Evolutionary conservation across 2,888 invertebrate species (phyloP).

Genomic region (Meloe dianella): DNA sequence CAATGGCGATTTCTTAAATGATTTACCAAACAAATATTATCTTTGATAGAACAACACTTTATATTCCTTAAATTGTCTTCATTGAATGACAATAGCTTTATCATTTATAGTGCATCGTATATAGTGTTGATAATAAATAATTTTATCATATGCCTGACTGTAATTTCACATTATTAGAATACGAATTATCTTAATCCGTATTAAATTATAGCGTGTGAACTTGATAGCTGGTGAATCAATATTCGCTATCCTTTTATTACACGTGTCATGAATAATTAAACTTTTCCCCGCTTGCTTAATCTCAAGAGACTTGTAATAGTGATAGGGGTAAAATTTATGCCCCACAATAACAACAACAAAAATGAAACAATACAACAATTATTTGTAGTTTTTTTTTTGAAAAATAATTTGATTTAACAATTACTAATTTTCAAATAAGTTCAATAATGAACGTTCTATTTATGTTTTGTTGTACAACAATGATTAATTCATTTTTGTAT

Average conservation of each 20-base stretch:
- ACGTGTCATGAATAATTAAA: slow-evolving; percentile 9
- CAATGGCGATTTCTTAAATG: background rate
- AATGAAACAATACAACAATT: background rate
- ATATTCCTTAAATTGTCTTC: background rate
- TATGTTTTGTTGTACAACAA: background rate
- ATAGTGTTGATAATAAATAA: slow-evolving; percentile 2
- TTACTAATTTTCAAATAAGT: background rate
- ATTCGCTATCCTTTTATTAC: slow-evolving; percentile 10
- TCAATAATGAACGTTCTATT: background rate
- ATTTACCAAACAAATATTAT: background rate
- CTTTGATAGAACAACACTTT: background rate
- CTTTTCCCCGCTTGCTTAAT: background rate
- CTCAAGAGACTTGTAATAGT: slow-evolving; percentile 3
- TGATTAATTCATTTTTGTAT: background rate
- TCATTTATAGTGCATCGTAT: background rate
- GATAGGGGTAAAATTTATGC: background rate
- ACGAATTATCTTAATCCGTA: slow-evolving; percentile 11
- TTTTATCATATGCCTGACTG: slow-evolving; percentile 1
- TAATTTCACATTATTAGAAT: slow-evolving; percentile 9
- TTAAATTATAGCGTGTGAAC: slow-evolving; percentile 12
- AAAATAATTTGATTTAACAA: too few species aligned
- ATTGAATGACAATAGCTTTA: background rate
- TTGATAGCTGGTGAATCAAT: slow-evolving; percentile 9
- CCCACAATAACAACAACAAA: background rate
- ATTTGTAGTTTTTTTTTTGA: background rate